Base-by-base conservation (phyloP, 2,797 vertebrate species). In the Spizella passerina region DNA sequence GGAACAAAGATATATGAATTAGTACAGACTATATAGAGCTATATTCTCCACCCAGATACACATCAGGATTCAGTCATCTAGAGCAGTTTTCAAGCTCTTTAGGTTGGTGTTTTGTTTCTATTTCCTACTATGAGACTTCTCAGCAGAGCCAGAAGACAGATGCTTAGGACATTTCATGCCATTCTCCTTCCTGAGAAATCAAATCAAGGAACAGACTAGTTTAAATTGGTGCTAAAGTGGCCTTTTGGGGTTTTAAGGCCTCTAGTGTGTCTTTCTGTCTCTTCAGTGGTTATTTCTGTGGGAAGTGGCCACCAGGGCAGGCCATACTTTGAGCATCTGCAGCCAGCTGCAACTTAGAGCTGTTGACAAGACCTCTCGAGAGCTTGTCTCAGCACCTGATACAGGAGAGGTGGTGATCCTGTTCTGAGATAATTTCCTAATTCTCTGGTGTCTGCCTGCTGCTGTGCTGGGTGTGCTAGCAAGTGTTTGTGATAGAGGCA, bases 341-440 rank as follows among this genome's bases (percentile, higher is more conserved):
- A 56, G 83, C 63, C 81, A 64, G 41, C 75, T 73, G 60, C 61
- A 38, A 27, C 49, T 85, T 49, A 19, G 19, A 85, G 71, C 53
- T 96, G 94, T 85, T 93, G 96, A 96, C 94, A 82, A 64, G 82
- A 71, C n/a, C 82, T 80, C 52, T 84, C 80, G 53, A 85, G 78
- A 80, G 57, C 46, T 82, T 91, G n/a, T 91, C 32, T 68, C 79
- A 83, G 68, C 71, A 44, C 82, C 72, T 91, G 95, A 93, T 92
- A 91, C 3, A 63, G 75, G 26, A 87, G 52, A 68, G 72, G 41
- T 55, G 60, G 12, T 60, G 81, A 87, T 65, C 86, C 41, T 80
- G 1, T 55, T 63, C 64, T 56, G 81, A 90, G 71, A 63, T 77
- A 1, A 2, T 79, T 90, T 69, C 70, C 22, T 44, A 41, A 65